phyloP scores from a whole-genome alignment of 2,113 vertebrate species.

The Accipiter virgatus region DNA sequence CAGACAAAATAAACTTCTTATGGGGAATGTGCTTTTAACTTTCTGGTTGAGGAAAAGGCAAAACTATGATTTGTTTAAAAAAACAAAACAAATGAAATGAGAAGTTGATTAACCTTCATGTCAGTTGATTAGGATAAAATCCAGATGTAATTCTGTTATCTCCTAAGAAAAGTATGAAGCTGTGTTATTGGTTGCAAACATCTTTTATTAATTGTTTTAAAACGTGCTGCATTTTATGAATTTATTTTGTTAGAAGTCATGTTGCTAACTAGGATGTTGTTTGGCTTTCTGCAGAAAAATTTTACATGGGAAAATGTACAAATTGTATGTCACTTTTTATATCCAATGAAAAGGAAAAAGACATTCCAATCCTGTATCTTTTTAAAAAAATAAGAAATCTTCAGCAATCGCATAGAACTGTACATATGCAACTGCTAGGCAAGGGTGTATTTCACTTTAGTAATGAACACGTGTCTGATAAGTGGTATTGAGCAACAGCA shows the following conservation, averaged over 20 bases:
- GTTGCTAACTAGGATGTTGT: background rate
- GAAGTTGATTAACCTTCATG: background rate
- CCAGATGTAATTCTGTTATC: background rate
- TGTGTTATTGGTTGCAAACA: background rate
- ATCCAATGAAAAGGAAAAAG: background rate
- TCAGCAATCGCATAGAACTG: background rate
- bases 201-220: background rate
- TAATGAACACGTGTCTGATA: background rate
- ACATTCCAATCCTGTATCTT: background rate
- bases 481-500: background rate
- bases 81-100: background rate
- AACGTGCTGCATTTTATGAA: background rate
- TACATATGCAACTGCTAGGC: background rate
- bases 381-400: background rate
- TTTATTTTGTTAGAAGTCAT: background rate
- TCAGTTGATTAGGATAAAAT: background rate
- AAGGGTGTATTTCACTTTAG: background rate
- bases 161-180: background rate
- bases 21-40: background rate
- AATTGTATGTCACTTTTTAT: background rate
- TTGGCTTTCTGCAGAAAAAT: background rate
- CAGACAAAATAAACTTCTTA: slow-evolving; percentile 2
- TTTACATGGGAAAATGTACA: background rate
- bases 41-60: background rate
- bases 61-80: background rate